phyloP scores from a whole-genome alignment of 2,113 vertebrate species.

The Myotis lucifugus region DNA sequence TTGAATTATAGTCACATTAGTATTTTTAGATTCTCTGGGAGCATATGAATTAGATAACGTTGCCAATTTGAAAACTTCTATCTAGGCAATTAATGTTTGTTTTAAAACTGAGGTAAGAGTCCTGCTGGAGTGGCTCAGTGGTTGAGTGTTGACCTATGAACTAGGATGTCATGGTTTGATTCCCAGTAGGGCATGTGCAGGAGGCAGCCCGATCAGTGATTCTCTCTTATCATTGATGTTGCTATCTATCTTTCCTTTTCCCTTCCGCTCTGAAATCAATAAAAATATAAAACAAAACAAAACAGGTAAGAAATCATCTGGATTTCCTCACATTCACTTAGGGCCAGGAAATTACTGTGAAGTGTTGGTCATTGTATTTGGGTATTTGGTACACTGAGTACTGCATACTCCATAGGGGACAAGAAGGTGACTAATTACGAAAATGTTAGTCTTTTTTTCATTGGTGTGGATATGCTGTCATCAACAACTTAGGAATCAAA shows the following conservation, averaged over 20 bases:
- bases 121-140: neutral
- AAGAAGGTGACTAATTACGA: neutral
- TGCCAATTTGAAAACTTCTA: conserved; percentile 35
- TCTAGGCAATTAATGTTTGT: neutral
- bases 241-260: neutral
- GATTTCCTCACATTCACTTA: conserved; percentile 10
- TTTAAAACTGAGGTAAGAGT: conserved; percentile 22
- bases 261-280: neutral
- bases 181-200: neutral
- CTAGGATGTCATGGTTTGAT: neutral
- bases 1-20: conserved; percentile 24
- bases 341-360: neutral
- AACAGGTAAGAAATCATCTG: neutral
- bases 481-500: neutral
- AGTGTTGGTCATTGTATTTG: neutral
- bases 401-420: neutral
- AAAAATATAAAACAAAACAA: neutral
- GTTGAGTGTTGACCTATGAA: neutral
- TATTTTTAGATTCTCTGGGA: conserved; percentile 31
- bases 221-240: neutral
- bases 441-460: neutral
- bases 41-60: conserved; percentile 28
- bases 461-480: neutral
- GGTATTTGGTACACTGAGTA: neutral
- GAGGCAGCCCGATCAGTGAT: neutral